Evolutionary conservation across 2,888 invertebrate genomes (phyloP), one percentile per base, ranked within the genome.

Genomic region (Hydroisotoma schaefferi): DNA sequence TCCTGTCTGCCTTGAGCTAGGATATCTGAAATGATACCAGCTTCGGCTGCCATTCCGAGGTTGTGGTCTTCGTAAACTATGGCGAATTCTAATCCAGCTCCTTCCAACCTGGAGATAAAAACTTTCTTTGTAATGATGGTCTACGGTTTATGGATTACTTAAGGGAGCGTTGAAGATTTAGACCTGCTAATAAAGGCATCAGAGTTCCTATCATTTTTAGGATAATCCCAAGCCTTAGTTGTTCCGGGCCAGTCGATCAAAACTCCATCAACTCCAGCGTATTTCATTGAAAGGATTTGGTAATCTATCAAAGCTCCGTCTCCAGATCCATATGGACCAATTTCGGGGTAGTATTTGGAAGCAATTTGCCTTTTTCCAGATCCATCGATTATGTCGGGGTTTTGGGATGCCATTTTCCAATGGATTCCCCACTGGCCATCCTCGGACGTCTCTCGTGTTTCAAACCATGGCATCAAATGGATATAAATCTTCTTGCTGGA

Each of bases 51-150:
- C 67, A 68, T 68, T 28, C 66, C 67, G 28, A 69, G 55, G 43
- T 70, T 70, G 25, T 67, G 65, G 47, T 70, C 70, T 53, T 70
- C 70, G 46, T 70, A 68, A 5, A 67, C 65, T 46, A 70, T 67
- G 26, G 67, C 68, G 20, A 65, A 70, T 57, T 67, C 65, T 48
- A 70, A 40, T 4, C 68, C 70, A 5, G 33, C 52, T 20, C 5
- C 33, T n/a, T 52, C 52, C 29, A 53, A 27, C 26, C 25, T 38
- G 43, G 23, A n/a, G n/a, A 53, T 53, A n/a, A n/a, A n/a, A n/a
- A n/a, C n/a, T n/a, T n/a, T n/a, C n/a, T n/a, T n/a, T n/a, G n/a
- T n/a, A n/a, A n/a, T n/a, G n/a, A n/a, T n/a, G n/a, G n/a, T n/a
- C n/a, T n/a, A n/a, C n/a, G n/a, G n/a, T n/a, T n/a, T n/a, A n/a